These are phyloP conservation scores for Geotrupes spiniger DNA, from an alignment of 2,888 invertebrate species.

Conservation along the genomic window DNA sequence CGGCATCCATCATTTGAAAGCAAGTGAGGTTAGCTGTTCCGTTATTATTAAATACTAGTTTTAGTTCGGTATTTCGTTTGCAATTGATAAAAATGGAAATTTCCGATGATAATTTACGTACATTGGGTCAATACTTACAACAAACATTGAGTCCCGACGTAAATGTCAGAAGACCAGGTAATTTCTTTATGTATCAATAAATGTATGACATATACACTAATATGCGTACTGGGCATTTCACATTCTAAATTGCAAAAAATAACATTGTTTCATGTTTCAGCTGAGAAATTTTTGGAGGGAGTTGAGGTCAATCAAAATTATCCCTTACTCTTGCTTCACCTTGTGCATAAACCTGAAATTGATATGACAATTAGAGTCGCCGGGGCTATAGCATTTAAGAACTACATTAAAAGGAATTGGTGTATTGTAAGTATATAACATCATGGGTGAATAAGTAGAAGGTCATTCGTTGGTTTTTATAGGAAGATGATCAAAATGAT, in stretches of 20 bases:
- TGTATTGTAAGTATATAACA: conserved; percentile 61
- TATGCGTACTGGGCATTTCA: too few relatives aligned
- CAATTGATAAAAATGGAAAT: conserved; percentile 68
- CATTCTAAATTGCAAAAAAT: neutral
- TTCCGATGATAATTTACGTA: conserved; percentile 79
- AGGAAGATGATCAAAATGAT: conserved; percentile 71
- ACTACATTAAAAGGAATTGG: conserved; percentile 96
- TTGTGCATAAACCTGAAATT: conserved; percentile 79
- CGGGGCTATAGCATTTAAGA: conserved; percentile 94
- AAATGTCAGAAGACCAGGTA: conserved; percentile 80
- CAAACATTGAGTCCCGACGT: conserved; percentile 86
- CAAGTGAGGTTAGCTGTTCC: conserved; percentile 4
- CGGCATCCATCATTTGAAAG: conserved; percentile 5
- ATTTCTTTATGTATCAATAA: conserved; percentile 38
- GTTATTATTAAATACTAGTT: neutral
- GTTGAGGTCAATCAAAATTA: conserved; percentile 91
- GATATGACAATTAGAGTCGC: conserved; percentile 82
- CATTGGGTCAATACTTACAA: conserved; percentile 79
- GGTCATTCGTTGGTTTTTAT: conserved; percentile 23
- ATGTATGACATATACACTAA: too few relatives aligned
- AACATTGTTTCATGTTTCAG: conserved; percentile 52
- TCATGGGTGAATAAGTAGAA: conserved; percentile 22
- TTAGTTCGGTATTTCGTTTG: neutral
- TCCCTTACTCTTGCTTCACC: conserved; percentile 77
- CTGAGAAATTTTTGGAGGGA: conserved; percentile 88